Evolutionary conservation across 2,797 vertebrate genomes (phyloP).

Genomic region (Toxotes lorentzi): DNA sequence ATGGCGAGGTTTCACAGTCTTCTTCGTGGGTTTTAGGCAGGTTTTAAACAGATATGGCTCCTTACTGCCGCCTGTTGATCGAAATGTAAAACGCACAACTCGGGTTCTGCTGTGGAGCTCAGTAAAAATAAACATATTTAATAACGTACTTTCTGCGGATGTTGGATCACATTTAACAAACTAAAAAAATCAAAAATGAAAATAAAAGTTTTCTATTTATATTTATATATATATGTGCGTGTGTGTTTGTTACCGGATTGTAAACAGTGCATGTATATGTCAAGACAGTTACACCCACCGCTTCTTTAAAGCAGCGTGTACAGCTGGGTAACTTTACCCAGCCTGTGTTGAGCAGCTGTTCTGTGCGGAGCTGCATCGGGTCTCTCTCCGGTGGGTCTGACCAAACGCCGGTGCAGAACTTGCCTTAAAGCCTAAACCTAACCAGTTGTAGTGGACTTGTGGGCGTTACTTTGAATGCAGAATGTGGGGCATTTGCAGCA

Average conservation of each 20-base stretch:
- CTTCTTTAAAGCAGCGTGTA: background rate
- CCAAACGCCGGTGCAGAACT: background rate
- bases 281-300: background rate
- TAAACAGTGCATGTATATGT: background rate
- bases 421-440: background rate
- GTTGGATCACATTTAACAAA: background rate
- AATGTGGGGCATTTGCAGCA: slow-evolving; percentile 88
- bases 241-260: background rate
- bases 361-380: background rate
- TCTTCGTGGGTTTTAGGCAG: slow-evolving; percentile 39
- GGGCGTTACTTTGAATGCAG: slow-evolving; percentile 62
- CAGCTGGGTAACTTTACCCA: background rate
- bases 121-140: background rate
- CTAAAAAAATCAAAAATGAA: background rate
- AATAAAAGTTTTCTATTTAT: too few relatives aligned
- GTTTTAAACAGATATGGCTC: background rate
- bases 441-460: slow-evolving; percentile 9
- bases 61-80: slow-evolving; percentile 29
- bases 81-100: accelerated
- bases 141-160: background rate
- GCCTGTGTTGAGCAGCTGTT: background rate
- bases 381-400: background rate
- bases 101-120: background rate
- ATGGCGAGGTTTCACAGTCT: slow-evolving; percentile 62
- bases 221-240: too few relatives aligned